Conservation (phyloP, 1,140 invertebrate genomes). For the Ridgeia piscesae region DNA sequence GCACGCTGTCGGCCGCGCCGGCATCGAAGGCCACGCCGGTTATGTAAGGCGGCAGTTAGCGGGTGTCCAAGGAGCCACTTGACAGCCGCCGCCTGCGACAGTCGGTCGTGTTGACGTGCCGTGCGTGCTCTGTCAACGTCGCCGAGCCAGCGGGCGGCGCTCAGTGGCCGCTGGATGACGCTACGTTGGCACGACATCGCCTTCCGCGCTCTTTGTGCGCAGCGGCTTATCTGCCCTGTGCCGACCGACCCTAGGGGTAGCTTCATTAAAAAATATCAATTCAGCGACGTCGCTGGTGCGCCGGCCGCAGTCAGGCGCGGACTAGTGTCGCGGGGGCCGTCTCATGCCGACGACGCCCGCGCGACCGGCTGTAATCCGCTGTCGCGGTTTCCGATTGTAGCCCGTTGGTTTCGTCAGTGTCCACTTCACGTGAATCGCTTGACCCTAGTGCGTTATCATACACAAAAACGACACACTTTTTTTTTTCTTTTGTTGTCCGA, state of each 20-base stretch:
- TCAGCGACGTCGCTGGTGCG: background rate
- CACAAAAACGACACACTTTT: no score
- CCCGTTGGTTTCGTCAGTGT: no score
- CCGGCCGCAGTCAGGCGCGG: background rate
- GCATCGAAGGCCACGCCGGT: background rate
- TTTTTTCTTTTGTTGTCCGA: no score
- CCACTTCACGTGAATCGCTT: no score
- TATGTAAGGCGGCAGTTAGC: background rate
- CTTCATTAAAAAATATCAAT: conserved; percentile 7
- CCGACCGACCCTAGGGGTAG: background rate
- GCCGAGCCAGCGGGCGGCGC: no score
- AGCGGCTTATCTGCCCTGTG: background rate
- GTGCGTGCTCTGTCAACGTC: background rate
- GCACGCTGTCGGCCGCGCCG: no score
- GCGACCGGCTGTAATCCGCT: background rate
- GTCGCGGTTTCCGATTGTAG: no score
- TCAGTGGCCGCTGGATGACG: no score
- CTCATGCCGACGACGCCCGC: background rate
- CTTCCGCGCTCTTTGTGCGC: background rate
- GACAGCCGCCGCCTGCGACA: background rate
- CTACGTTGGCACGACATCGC: background rate
- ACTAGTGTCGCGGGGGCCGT: background rate
- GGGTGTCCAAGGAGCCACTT: background rate
- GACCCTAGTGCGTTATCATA: no score
- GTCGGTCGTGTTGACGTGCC: background rate